A percentile compares a stretch with the other conserved stretches of the same genome.
These are phyloP conservation scores for Heliocidaris erythrogramma DNA, from an alignment of 35 echinoderm and acorn worm species.

Conservation along the genomic window DNA sequence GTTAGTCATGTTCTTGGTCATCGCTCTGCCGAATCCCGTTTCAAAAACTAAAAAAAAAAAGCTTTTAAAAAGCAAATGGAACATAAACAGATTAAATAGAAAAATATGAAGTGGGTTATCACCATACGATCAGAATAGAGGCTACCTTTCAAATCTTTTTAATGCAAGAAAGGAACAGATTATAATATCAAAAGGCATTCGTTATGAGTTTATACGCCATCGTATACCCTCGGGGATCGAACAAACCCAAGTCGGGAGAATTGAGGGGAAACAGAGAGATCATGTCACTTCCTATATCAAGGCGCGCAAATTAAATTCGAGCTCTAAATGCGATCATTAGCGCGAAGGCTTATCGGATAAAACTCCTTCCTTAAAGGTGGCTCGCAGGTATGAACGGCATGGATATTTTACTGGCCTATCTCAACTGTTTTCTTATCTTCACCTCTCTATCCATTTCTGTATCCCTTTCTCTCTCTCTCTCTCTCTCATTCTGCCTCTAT, in stretches of 20 bases:
- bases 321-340: slow-evolving; percentile 46
- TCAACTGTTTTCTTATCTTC: neutral
- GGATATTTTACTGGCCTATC: neutral
- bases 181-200: slow-evolving; percentile 3
- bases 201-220: neutral
- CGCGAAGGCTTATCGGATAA: neutral
- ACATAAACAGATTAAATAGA: no score
- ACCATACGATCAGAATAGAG: no score
- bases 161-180: neutral
- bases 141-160: neutral
- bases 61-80: no score
- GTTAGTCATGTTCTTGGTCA: no score
- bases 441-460: neutral
- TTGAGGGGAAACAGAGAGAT: neutral
- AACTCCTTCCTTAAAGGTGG: neutral
- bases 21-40: no score
- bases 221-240: neutral
- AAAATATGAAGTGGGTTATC: no score
- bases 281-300: slow-evolving; percentile 39
- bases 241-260: neutral
- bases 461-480: neutral
- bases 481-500: neutral
- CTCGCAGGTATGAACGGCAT: neutral
- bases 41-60: no score
- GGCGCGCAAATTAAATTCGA: slow-evolving; percentile 47